Conservation (phyloP, 1,140 invertebrate species). For the Drosophila sechellia region DNA sequence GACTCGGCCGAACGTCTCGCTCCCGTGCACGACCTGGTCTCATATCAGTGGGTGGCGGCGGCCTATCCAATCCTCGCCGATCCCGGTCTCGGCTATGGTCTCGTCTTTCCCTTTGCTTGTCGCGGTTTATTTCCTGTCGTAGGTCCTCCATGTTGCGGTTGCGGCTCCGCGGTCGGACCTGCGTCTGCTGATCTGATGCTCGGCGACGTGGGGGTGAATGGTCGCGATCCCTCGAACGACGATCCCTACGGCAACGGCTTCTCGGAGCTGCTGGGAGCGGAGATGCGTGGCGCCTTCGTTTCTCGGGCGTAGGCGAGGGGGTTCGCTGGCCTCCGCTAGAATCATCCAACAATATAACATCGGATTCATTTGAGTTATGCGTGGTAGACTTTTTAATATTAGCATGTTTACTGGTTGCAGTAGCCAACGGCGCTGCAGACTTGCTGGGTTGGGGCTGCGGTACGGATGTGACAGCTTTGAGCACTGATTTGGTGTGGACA, state of each 20-base stretch:
- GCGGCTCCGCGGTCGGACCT: conserved; percentile 34
- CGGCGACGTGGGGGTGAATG: conserved; percentile 62
- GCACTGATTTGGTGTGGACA: conserved; percentile 7
- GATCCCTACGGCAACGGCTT: conserved; percentile 48
- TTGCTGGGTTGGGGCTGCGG: conserved; percentile 48
- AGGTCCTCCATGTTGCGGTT: conserved; percentile 83
- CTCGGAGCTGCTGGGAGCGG: conserved; percentile 28
- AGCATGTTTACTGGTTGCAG: conserved; percentile 82
- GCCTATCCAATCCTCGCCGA: conserved; percentile 28
- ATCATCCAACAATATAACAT: conserved; percentile 85
- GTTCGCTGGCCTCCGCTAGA: conserved; percentile 82
- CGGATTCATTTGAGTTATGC: conserved; percentile 82
- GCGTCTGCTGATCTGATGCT: conserved; percentile 22
- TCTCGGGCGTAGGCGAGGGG: conserved; percentile 61
- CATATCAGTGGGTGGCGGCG: conserved; percentile 4
- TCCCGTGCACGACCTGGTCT: conserved; percentile 64
- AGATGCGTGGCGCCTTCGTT: conserved; percentile 61
- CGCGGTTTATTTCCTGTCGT: conserved; percentile 79
- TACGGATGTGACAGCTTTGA: conserved; percentile 20
- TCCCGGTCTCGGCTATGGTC: conserved; percentile 68
- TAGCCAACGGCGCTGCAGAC: conserved; percentile 68
- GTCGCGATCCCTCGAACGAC: conserved; percentile 44
- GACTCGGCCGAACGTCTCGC: conserved; percentile 68
- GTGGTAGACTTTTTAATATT: conserved; percentile 80
- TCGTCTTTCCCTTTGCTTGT: conserved; percentile 74